These are phyloP conservation scores for Schlechtendalia chinensis DNA, from an alignment of 1,140 invertebrate species.

Conservation along the genomic window DNA sequence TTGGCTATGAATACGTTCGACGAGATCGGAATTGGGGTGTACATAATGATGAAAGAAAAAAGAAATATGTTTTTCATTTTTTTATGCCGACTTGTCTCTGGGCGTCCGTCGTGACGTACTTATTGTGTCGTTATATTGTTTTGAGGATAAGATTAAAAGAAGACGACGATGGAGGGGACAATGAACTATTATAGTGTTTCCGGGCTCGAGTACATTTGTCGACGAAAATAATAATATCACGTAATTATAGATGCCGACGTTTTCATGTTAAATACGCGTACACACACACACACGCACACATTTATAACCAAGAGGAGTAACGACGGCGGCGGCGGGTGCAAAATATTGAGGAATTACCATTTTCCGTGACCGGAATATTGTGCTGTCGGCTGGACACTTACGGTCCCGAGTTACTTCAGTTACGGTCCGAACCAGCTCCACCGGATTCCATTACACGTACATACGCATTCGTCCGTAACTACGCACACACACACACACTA, in stretches of 20 bases:
- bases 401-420: conserved; percentile 6
- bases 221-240: conserved; percentile 1
- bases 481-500: not conserved
- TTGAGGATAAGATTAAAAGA: not conserved
- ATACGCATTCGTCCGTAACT: not conserved
- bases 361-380: conserved; percentile 4
- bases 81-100: too few species aligned
- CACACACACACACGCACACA: too few species aligned
- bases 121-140: too few species aligned
- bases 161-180: not conserved
- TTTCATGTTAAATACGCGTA: conserved; percentile 2
- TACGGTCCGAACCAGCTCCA: not conserved
- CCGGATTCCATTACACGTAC: not conserved
- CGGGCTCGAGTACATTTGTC: not conserved
- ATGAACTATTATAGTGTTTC: not conserved
- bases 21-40: not conserved
- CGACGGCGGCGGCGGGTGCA: not conserved
- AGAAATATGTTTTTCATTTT: too few species aligned
- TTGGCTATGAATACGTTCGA: not conserved
- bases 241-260: conserved; percentile 1
- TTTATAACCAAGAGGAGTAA: not conserved
- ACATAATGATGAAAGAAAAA: too few species aligned
- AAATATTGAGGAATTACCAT: conserved; percentile 8
- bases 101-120: too few species aligned
- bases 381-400: not conserved